Evolutionary conservation across 2,797 vertebrate genomes (phyloP).

Genomic region (Argya squamiceps): DNA sequence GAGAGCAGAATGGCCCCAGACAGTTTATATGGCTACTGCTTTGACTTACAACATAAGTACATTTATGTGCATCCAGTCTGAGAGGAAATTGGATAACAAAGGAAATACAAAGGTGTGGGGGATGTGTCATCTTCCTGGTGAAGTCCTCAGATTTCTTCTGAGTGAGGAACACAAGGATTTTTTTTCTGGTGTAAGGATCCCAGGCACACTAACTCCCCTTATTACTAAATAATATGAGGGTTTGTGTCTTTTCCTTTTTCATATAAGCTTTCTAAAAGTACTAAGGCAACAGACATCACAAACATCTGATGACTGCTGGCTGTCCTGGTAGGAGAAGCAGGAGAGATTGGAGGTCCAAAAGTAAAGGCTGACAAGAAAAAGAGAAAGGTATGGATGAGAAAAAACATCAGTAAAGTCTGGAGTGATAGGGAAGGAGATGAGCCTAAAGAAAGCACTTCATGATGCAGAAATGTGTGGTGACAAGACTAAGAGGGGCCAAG

Average conservation of each 20-base stretch:
- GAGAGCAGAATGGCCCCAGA: rapidly evolving
- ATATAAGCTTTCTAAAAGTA: background rate
- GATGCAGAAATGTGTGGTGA: background rate
- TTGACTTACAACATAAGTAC: background rate
- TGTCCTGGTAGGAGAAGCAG: background rate
- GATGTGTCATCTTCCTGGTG: background rate
- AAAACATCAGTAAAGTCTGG: background rate
- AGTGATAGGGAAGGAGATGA: background rate
- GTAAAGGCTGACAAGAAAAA: background rate
- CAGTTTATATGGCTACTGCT: background rate
- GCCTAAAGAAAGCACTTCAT: background rate
- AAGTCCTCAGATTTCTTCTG: background rate
- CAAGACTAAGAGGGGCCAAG: background rate
- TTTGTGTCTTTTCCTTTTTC: background rate
- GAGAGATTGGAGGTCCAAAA: background rate
- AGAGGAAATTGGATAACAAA: background rate
- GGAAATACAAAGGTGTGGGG: background rate
- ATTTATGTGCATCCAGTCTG: background rate
- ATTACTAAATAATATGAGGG: background rate
- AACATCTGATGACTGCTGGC: background rate
- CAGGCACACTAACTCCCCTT: background rate
- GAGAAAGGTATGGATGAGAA: background rate
- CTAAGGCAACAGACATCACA: background rate
- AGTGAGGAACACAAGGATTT: background rate
- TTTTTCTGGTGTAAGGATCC: background rate